Evolutionary conservation across 2,113 vertebrate species (phyloP).

Genomic region (Sitta europaea): DNA sequence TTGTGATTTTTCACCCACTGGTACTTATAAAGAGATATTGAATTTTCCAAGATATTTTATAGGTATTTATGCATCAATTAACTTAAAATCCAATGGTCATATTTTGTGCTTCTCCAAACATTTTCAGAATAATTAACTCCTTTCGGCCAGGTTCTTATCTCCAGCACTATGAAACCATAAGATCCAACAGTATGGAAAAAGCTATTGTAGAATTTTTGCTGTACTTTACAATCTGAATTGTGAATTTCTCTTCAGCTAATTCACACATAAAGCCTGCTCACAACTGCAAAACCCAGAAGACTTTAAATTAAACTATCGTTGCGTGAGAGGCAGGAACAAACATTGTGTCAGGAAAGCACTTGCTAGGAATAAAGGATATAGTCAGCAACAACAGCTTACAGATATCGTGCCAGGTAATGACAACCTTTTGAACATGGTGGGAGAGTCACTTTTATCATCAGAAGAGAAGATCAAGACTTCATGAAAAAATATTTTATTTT

Average conservation of each 20-base stretch:
- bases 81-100: not conserved
- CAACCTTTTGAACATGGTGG: not conserved
- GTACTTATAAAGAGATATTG: not conserved
- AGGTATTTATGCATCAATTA: not conserved
- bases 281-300: not conserved
- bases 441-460: not conserved
- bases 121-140: not conserved
- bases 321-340: not conserved
- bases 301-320: not conserved
- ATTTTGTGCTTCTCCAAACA: not conserved
- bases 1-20: not conserved
- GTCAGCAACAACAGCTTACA: not conserved
- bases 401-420: not conserved
- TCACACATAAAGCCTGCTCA: not conserved
- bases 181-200: not conserved
- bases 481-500: not conserved
- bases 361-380: not conserved
- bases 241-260: not conserved
- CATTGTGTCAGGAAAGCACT: not conserved
- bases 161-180: not conserved
- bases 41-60: not conserved
- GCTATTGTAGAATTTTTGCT: not conserved
- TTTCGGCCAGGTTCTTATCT: not conserved
- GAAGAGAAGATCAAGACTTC: not conserved
- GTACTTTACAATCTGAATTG: not conserved